Evolutionary conservation across 2,113 vertebrate genomes (phyloP), one percentile per base, ranked within the genome.

Genomic region (Oryzias melastigma): DNA sequence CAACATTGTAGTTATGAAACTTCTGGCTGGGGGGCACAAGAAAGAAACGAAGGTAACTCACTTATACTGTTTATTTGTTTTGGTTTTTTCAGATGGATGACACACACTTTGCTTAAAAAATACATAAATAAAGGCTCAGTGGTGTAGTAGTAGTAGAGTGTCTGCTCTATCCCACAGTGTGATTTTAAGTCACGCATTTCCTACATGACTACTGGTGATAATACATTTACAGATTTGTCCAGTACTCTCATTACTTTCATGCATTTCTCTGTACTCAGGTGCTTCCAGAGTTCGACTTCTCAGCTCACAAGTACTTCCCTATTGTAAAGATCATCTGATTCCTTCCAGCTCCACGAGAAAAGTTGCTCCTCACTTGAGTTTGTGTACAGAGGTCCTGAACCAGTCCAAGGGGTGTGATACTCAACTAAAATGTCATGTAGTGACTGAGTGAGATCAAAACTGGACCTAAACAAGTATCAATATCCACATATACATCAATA

Each of bases 1-100:
- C 49, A 99, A 99, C 82, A 97, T 98, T 65, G 97, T 99, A 49
- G 97, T 99, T 58, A 99, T 94, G 94, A 99, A 99, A 82, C 90
- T 99, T 14, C 83, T 99, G 77, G 97, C 97, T 71, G 97, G 97
- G 89, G 97, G 97, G 40, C 97, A 99, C 89, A 99, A 99, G 76
- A 99, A 97, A 65, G 96, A 99, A 45, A 97, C 95, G 1, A 98
- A 96, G 93, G 97, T 97, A 92, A 89, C 16, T 24, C 14, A 50
- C 59, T n/a, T 19, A 10, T 7, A 19, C 6, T 47, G 0, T 47
- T 47, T 19, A 8, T 4, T 17, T 52, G 50, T 27, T 3, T 8
- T 4, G 6, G n/a, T 35, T 12, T 27, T 27, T 27, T 27, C 10
- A 35, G 29, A 35, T 8, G 7, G 29, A 7, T 10, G 8, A 1